phyloP scores from a whole-genome alignment of 64 coral and sea anemone species.

The Montipora foliosa region DNA sequence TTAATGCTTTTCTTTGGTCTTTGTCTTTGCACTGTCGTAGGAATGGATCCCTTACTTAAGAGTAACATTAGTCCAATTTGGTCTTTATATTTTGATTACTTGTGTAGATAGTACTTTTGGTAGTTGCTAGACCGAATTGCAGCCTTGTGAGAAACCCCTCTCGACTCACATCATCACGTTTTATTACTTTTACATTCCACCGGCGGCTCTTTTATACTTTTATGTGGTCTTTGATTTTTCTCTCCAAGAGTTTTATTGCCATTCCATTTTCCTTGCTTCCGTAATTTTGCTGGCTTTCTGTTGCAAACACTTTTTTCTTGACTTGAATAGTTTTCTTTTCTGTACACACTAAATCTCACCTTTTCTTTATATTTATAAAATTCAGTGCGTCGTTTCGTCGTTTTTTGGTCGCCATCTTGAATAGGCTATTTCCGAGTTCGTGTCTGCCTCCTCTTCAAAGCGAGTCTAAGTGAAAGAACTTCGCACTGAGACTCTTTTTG shows the following conservation, averaged over 20 bases:
- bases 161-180: neutral
- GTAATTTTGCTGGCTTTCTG: neutral
- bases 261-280: neutral
- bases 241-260: neutral
- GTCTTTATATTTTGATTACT: too few relatives aligned
- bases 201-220: neutral
- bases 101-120: neutral
- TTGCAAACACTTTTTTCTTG: neutral
- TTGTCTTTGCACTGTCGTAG: too few relatives aligned
- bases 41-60: too few relatives aligned
- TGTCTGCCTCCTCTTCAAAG: too few relatives aligned
- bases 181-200: neutral
- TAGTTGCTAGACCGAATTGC: neutral
- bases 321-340: neutral
- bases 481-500: too few relatives aligned
- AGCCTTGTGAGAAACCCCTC: neutral
- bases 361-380: neutral
- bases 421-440: neutral
- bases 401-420: neutral
- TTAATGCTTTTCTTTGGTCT: too few relatives aligned
- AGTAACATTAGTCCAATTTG: too few relatives aligned
- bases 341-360: neutral
- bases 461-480: too few relatives aligned
- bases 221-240: neutral
- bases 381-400: neutral